These are phyloP conservation scores for Nomada flava DNA, from an alignment of 2,888 invertebrate species.

Conservation along the genomic window DNA sequence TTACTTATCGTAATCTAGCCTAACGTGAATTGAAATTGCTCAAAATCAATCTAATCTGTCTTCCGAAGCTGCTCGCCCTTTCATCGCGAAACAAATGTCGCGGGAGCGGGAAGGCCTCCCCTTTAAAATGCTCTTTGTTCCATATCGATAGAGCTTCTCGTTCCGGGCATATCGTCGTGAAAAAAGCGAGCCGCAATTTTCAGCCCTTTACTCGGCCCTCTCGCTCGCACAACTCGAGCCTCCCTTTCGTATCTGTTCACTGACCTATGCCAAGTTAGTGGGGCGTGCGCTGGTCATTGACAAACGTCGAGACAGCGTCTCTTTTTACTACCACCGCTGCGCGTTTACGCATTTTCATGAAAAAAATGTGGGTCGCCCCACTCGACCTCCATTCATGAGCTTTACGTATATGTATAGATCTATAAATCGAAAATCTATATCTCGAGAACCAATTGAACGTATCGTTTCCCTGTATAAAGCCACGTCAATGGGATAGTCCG, in stretches of 20 bases:
- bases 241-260: background rate
- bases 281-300: background rate
- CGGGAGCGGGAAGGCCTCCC: background rate
- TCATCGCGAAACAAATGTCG: background rate
- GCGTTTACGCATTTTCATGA: background rate
- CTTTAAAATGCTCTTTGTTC: background rate
- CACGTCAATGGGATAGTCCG: too few species aligned
- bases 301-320: too few species aligned
- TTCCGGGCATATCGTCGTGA: background rate
- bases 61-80: background rate
- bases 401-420: background rate
- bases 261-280: background rate
- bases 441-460: background rate
- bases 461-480: background rate
- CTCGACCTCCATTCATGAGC: background rate
- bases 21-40: too few species aligned
- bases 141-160: background rate
- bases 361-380: background rate
- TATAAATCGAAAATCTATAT: background rate
- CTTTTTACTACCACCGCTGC: background rate
- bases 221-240: background rate
- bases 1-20: too few species aligned
- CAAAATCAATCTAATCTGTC: too few species aligned
- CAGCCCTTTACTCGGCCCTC: background rate
- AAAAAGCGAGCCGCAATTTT: too few species aligned